These are phyloP conservation scores for Hesperia comma DNA, from an alignment of 2,888 invertebrate genomes.

Conservation along the genomic window DNA sequence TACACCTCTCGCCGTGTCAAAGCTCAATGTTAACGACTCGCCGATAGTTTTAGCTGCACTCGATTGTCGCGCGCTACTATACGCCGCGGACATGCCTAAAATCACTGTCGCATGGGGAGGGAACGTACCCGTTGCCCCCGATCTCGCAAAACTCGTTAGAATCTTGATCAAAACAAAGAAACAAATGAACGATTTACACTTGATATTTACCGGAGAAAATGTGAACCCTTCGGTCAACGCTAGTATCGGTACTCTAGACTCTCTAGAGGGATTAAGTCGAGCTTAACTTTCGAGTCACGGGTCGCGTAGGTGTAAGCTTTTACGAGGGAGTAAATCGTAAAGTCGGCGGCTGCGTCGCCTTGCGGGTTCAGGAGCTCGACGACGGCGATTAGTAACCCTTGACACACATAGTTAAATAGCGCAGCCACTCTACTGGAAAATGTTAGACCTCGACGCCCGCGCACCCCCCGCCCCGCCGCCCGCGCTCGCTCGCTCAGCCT, in stretches of 20 bases:
- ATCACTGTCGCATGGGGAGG: too few relatives aligned
- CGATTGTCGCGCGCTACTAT: background rate
- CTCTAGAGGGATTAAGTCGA: background rate
- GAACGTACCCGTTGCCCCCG: background rate
- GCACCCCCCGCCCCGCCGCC: slow-evolving; percentile 51
- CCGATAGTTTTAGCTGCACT: slow-evolving; percentile 18
- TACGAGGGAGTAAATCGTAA: background rate
- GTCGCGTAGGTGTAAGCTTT: background rate
- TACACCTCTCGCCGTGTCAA: slow-evolving; percentile 20
- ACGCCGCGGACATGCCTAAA: too few relatives aligned
- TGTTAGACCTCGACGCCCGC: slow-evolving; percentile 71
- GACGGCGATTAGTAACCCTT: slow-evolving; percentile 80
- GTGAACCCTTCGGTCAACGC: too few relatives aligned
- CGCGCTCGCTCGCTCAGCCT: slow-evolving; percentile 1
- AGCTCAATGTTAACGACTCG: slow-evolving; percentile 27
- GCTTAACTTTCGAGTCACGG: slow-evolving; percentile 1
- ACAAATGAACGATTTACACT: too few relatives aligned
- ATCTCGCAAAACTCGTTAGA: background rate
- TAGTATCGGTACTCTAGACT: too few relatives aligned
- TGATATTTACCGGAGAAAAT: too few relatives aligned
- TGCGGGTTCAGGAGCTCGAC: slow-evolving; percentile 68
- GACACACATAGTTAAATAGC: slow-evolving; percentile 72
- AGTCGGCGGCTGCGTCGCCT: slow-evolving; percentile 38
- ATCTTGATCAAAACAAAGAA: background rate
- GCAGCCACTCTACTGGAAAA: slow-evolving; percentile 79